These are phyloP conservation scores for Siniperca undulata DNA, from an alignment of 2,797 vertebrate species.

Conservation along the genomic window DNA sequence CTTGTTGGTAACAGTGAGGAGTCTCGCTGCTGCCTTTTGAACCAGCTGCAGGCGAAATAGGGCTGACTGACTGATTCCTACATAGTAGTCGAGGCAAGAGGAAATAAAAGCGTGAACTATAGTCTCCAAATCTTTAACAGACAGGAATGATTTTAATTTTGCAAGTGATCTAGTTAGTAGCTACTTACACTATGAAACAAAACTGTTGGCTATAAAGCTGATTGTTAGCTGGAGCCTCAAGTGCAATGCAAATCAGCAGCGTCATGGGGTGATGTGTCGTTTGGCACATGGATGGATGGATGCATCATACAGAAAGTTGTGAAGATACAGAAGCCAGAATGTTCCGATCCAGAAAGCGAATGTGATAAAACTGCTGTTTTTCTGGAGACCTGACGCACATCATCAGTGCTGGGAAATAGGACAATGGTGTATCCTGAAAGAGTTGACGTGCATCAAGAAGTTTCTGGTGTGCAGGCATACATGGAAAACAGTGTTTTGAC, in stretches of 20 bases:
- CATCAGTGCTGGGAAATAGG: neutral
- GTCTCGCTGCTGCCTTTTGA: no score
- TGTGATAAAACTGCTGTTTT: neutral
- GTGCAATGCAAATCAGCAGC: neutral
- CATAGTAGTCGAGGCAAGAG: no score
- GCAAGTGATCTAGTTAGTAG: neutral
- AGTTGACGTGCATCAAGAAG: neutral
- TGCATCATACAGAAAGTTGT: neutral
- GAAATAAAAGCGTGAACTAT: no score
- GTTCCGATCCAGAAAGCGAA: rapidly evolving
- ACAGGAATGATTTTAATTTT: no score
- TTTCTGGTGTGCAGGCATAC: neutral
- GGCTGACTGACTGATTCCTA: no score
- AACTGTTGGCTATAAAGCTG: neutral
- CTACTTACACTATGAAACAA: no score
- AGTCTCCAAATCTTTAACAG: no score
- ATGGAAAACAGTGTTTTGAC: neutral
- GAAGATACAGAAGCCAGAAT: neutral
- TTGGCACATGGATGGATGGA: neutral
- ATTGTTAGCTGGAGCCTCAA: neutral
- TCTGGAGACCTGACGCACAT: neutral
- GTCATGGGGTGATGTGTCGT: neutral
- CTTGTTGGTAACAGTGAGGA: no score
- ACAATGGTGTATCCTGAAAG: neutral
- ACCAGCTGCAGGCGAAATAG: no score